phyloP scores from a whole-genome alignment of 2,888 invertebrate genomes.

The Anodontia alba region DNA sequence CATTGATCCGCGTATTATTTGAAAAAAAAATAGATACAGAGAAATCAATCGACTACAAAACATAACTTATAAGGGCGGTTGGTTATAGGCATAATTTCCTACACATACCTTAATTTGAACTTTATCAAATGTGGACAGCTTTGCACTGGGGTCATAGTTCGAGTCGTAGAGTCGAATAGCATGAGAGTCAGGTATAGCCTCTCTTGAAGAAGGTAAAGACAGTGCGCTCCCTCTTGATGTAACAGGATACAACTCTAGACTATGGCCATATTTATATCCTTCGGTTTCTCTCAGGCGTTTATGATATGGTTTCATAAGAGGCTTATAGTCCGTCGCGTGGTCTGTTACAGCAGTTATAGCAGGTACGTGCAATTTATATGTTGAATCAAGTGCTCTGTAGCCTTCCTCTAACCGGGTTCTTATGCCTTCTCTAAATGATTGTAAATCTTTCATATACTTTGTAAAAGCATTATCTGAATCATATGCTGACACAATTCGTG shows the following conservation, averaged over 20 bases:
- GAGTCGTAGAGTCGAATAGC: conserved; percentile 59
- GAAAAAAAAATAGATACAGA: neutral
- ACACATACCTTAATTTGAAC: conserved; percentile 78
- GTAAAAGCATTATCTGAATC: conserved; percentile 65
- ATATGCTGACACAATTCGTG: conserved; percentile 47
- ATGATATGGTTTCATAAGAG: conserved; percentile 36
- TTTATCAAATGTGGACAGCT: conserved; percentile 75
- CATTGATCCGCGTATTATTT: neutral
- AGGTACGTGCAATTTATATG: conserved; percentile 17
- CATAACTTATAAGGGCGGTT: neutral
- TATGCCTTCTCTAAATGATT: conserved; percentile 67
- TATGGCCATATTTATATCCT: conserved; percentile 58
- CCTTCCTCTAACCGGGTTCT: conserved; percentile 65
- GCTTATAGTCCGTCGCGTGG: neutral
- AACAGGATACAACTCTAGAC: conserved; percentile 64
- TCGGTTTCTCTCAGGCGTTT: conserved; percentile 59
- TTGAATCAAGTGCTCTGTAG: conserved; percentile 56
- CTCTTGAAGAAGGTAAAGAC: conserved; percentile 42
- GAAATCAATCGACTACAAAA: neutral
- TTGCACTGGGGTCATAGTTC: conserved; percentile 50
- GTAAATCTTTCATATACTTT: conserved; percentile 66
- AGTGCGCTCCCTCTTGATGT: conserved; percentile 37
- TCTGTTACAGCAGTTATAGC: conserved; percentile 28
- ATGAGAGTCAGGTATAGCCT: conserved; percentile 47
- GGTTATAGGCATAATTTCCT: neutral